phyloP scores from a whole-genome alignment of 2,888 invertebrate genomes.

The Cybosia mesomella region DNA sequence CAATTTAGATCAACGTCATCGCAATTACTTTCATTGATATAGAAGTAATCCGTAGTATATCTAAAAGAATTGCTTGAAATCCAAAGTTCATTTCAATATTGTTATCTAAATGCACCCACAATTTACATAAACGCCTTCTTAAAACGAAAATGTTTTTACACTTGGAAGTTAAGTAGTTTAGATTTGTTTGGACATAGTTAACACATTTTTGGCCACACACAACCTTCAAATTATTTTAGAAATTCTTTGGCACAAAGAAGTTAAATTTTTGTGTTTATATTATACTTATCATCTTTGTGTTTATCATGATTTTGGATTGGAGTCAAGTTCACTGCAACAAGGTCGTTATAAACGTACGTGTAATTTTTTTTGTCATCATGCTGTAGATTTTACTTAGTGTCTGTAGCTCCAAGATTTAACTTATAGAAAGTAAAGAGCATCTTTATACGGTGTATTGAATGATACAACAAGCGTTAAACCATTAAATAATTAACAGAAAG shows the following conservation, averaged over 20 bases:
- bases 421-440: neutral
- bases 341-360: neutral
- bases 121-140: neutral
- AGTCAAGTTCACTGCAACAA: too few species aligned
- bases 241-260: too few species aligned
- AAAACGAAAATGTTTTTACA: neutral
- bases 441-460: conserved; percentile 5
- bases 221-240: too few species aligned
- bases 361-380: neutral
- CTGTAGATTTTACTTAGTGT: too few species aligned
- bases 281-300: too few species aligned
- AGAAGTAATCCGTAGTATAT: neutral
- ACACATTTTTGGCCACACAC: too few species aligned
- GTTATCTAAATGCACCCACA: neutral
- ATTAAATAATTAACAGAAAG: conserved; percentile 61
- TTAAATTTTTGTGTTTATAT: too few species aligned
- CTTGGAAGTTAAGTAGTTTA: too few species aligned
- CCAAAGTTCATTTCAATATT: neutral
- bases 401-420: neutral
- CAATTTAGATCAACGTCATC: neutral
- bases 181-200: too few species aligned
- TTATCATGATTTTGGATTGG: too few species aligned
- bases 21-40: neutral
- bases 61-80: neutral
- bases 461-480: conserved; percentile 47